Conservation (phyloP, 2,888 invertebrate genomes). For the Venusia cambrica region DNA sequence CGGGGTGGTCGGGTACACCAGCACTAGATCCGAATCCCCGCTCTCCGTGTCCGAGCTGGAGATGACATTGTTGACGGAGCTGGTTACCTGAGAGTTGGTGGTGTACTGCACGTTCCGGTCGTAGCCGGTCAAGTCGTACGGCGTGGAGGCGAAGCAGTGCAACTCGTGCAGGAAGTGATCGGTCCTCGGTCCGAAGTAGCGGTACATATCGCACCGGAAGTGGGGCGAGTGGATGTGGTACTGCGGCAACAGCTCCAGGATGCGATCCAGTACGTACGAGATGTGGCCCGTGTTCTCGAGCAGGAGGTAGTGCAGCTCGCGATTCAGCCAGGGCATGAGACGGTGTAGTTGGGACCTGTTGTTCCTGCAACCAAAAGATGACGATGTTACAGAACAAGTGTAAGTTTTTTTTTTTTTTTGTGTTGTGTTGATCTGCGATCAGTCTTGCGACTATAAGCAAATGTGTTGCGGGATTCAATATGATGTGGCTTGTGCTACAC, state of each 20-base stretch:
- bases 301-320: constrained; percentile 90
- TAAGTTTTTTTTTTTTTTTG: too few species aligned
- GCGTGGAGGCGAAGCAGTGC: constrained; percentile 91
- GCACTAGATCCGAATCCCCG: constrained; percentile 61
- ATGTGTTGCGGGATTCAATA: too few species aligned
- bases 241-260: constrained; percentile 85
- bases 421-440: too few species aligned
- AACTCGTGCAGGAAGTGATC: constrained; percentile 95
- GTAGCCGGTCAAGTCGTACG: constrained; percentile 91
- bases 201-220: constrained; percentile 85
- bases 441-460: too few species aligned
- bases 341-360: constrained; percentile 91
- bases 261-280: constrained; percentile 84
- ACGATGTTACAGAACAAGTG: too few species aligned
- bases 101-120: constrained; percentile 86
- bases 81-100: constrained; percentile 76
- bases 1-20: constrained; percentile 44
- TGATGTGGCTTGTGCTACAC: too few species aligned
- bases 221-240: constrained; percentile 85
- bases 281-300: constrained; percentile 83
- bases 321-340: constrained; percentile 92
- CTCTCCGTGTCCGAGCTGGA: constrained; percentile 63
- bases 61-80: constrained; percentile 78
- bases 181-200: constrained; percentile 86
- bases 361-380: constrained; percentile 65